These are phyloP conservation scores for Meandrusa payeni DNA, from an alignment of 2,888 invertebrate species.

Conservation along the genomic window DNA sequence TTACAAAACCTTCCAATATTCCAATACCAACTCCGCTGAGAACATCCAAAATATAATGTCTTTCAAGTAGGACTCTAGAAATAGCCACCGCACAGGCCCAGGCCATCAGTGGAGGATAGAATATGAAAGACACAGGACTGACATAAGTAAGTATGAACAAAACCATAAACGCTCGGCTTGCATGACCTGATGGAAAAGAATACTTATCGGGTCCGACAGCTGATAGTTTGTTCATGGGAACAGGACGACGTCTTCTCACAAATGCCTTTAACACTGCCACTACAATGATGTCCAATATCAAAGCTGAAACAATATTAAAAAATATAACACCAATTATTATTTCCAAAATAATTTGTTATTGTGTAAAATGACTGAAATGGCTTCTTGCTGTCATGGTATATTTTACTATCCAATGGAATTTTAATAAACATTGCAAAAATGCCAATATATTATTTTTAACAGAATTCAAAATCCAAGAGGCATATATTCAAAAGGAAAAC, in stretches of 20 bases:
- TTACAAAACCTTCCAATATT: slow-evolving; percentile 83
- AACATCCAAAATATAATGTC: slow-evolving; percentile 94
- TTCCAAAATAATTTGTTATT: too few species aligned
- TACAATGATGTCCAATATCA: slow-evolving; percentile 89
- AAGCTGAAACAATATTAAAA: too few species aligned
- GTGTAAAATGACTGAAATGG: too few species aligned
- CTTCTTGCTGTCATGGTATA: too few species aligned
- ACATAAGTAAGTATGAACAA: slow-evolving; percentile 85
- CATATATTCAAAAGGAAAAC: too few species aligned
- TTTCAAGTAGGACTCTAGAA: slow-evolving; percentile 90
- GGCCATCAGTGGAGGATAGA: slow-evolving; percentile 83
- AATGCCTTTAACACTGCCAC: slow-evolving; percentile 89
- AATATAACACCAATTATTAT: too few species aligned
- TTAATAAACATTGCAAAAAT: too few species aligned
- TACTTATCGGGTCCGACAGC: slow-evolving; percentile 92
- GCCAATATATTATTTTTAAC: too few species aligned
- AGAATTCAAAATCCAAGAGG: too few species aligned
- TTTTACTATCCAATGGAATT: too few species aligned
- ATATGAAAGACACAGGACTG: slow-evolving; percentile 82
- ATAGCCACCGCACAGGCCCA: slow-evolving; percentile 89
- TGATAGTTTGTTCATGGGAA: slow-evolving; percentile 84
- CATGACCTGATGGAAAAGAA: slow-evolving; percentile 96
- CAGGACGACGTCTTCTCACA: slow-evolving; percentile 88
- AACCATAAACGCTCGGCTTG: slow-evolving; percentile 90
- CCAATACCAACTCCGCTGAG: slow-evolving; percentile 88